Percentiles rank a stretch among this genome's conserved stretches.
These are phyloP conservation scores for Mesoligia furuncula DNA, from an alignment of 2,888 invertebrate species.

Conservation along the genomic window DNA sequence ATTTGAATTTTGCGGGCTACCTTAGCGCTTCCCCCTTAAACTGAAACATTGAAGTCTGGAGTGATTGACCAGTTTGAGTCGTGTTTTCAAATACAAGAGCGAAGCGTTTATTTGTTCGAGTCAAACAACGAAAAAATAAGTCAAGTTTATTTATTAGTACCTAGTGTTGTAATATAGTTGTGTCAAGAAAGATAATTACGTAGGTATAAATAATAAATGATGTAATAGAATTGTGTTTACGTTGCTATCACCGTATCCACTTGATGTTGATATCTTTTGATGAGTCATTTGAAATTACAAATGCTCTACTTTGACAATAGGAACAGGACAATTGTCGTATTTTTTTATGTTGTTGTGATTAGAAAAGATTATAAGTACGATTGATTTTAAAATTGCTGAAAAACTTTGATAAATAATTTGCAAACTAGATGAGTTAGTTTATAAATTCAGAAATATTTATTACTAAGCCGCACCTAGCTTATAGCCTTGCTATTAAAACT, in stretches of 20 bases:
- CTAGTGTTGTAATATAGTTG: conserved; percentile 25
- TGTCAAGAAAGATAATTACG: conserved; percentile 30
- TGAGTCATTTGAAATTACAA: conserved; percentile 39
- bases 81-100: conserved; percentile 2
- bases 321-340: conserved; percentile 11
- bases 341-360: conserved; percentile 2
- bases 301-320: background rate
- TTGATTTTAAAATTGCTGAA: background rate
- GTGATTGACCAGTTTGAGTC: background rate
- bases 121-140: conserved; percentile 25
- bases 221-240: conserved; percentile 46
- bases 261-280: conserved; percentile 27
- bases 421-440: background rate
- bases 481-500: background rate
- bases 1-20: too few species aligned
- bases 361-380: background rate
- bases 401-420: background rate
- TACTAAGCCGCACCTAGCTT: background rate
- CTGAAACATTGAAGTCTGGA: too few species aligned
- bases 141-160: conserved; percentile 32
- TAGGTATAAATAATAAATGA: conserved; percentile 35
- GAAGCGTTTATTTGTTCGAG: background rate
- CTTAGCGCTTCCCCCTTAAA: too few species aligned
- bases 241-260: conserved; percentile 10
- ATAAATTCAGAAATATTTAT: background rate